A percentile compares a stretch with the other conserved stretches of the same genome.
Evolutionary conservation across 2,113 vertebrate genomes (phyloP).

Genomic region (Austrofundulus limnaeus): DNA sequence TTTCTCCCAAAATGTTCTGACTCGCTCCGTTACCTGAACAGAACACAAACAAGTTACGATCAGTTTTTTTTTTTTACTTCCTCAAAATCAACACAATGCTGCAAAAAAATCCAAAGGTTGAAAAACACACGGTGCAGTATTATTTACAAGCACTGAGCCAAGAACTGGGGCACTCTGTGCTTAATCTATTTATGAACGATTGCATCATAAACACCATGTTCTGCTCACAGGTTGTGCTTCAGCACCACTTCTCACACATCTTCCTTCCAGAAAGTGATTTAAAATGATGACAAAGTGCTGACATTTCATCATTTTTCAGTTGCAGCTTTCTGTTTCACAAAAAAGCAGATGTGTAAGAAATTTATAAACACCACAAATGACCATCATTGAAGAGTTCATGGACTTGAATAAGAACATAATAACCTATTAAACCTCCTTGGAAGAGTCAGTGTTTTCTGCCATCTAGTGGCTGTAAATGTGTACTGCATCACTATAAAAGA

Average conservation of each 20-base stretch:
- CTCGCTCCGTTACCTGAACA: constrained; percentile 85
- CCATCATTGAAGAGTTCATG: too few species aligned
- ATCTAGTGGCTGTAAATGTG: constrained; percentile 26
- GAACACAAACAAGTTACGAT: constrained; percentile 16
- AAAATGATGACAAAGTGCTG: too few species aligned
- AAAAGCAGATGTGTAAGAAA: too few species aligned
- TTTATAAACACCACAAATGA: too few species aligned
- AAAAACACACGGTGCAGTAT: not conserved
- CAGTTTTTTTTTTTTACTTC: not conserved
- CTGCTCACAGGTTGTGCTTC: too few species aligned
- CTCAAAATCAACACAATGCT: too few species aligned
- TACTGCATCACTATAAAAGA: not conserved
- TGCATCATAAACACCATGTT: constrained; percentile 22
- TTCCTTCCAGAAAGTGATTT: not conserved
- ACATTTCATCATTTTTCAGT: too few species aligned
- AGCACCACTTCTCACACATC: too few species aligned
- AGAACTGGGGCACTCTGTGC: not conserved
- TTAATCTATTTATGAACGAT: constrained; percentile 35
- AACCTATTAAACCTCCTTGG: too few species aligned
- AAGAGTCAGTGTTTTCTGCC: constrained; percentile 29
- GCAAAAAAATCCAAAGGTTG: too few species aligned
- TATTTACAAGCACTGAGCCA: constrained; percentile 4
- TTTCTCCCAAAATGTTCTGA: constrained; percentile 83
- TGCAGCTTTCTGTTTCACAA: too few species aligned
- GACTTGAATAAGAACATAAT: too few species aligned